These are phyloP conservation scores for Osmerus mordax DNA, from an alignment of 2,113 vertebrate genomes.

Conservation along the genomic window DNA sequence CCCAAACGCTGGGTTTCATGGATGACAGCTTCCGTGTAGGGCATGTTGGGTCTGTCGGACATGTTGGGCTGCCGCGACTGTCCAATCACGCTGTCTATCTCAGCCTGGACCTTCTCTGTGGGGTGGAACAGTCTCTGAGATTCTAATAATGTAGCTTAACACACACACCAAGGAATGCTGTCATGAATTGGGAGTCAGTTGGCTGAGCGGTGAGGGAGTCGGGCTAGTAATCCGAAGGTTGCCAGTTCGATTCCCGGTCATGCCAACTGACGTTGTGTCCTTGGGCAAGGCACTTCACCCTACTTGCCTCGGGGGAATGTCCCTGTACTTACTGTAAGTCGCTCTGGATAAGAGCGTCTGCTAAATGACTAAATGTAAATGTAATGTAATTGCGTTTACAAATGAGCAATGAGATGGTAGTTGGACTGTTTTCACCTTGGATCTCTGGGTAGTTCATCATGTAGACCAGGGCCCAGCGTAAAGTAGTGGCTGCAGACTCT, in stretches of 20 bases:
- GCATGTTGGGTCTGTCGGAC: conserved; percentile 72
- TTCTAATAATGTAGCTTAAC: neutral
- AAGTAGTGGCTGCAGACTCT: conserved; percentile 78
- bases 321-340: too few species aligned
- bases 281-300: too few species aligned
- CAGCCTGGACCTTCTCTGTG: conserved; percentile 54
- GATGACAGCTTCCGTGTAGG: conserved; percentile 81
- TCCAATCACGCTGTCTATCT: conserved; percentile 71
- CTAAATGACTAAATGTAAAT: too few species aligned
- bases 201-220: too few species aligned
- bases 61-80: conserved; percentile 58
- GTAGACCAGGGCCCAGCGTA: conserved; percentile 83
- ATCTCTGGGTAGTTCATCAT: conserved; percentile 82
- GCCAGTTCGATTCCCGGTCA: too few species aligned
- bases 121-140: neutral
- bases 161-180: neutral
- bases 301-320: too few species aligned
- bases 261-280: too few species aligned
- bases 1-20: conserved; percentile 77
- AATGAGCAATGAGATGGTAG: neutral
- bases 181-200: too few species aligned
- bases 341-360: too few species aligned
- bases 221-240: too few species aligned
- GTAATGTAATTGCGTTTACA: neutral
- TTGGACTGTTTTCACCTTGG: conserved; percentile 75